A percentile compares a stretch with the other conserved stretches of the same genome.
phyloP scores from a whole-genome alignment of 2,113 vertebrate genomes.

The Stegostoma tigrinum region DNA sequence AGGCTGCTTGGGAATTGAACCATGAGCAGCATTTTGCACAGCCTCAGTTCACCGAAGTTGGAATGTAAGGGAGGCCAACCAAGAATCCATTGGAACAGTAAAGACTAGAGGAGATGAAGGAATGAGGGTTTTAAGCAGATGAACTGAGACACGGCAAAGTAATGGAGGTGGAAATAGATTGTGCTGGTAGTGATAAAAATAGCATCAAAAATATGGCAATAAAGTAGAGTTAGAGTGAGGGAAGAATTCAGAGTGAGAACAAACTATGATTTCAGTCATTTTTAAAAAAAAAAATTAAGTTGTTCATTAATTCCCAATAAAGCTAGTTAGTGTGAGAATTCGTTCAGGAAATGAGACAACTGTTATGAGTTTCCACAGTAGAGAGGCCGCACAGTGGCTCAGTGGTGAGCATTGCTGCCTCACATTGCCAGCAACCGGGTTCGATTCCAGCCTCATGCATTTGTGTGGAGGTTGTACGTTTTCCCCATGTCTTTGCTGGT shows the following conservation, averaged over 20 bases:
- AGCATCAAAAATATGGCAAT: not conserved
- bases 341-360: not conserved
- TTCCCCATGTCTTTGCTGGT: too few relatives aligned
- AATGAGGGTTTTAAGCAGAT: too few relatives aligned
- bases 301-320: not conserved
- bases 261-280: not conserved
- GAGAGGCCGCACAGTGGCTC: too few relatives aligned
- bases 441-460: too few relatives aligned
- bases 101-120: too few relatives aligned
- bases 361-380: not conserved
- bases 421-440: too few relatives aligned
- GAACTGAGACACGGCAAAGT: not conserved
- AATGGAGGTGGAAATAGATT: not conserved
- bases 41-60: not conserved
- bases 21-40: not conserved
- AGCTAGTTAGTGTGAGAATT: not conserved
- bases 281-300: not conserved
- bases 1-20: not conserved
- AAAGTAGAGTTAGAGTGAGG: not conserved
- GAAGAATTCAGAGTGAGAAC: too few relatives aligned
- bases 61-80: not conserved
- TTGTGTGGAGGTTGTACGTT: too few relatives aligned
- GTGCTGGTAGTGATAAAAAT: not conserved
- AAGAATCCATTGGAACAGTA: too few relatives aligned
- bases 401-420: too few relatives aligned